phyloP scores from a whole-genome alignment of 2,113 vertebrate species.

The Alces alces region DNA sequence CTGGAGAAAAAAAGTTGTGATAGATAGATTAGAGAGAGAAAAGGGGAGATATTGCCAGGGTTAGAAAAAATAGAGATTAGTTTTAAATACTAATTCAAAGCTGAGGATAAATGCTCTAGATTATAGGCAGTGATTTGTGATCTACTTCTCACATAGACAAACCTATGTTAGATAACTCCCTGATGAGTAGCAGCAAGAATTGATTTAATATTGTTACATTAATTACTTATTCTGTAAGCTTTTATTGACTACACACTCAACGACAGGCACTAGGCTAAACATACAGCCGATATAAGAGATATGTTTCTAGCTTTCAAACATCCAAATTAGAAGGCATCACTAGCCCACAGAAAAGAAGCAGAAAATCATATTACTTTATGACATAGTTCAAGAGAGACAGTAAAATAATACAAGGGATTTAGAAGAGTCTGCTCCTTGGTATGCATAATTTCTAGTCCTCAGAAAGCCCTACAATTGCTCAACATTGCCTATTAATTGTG shows the following conservation, averaged over 20 bases:
- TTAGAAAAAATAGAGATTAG: neutral
- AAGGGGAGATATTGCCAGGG: neutral
- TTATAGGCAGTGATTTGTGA: neutral
- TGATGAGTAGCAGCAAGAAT: neutral
- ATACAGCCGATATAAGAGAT: neutral
- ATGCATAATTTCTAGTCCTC: neutral
- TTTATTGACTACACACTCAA: neutral
- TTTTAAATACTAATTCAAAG: neutral
- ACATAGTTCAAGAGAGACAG: neutral
- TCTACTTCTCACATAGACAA: neutral
- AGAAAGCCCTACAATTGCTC: neutral
- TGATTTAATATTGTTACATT: neutral
- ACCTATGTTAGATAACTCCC: neutral
- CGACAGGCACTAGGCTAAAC: neutral
- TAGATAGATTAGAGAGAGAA: neutral
- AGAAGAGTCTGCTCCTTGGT: neutral
- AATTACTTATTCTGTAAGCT: neutral
- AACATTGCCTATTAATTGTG: neutral
- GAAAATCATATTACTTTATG: neutral
- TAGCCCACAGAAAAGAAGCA: neutral
- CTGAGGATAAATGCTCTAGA: neutral
- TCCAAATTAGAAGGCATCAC: neutral
- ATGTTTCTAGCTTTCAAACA: neutral
- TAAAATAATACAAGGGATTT: neutral
- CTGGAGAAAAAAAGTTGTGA: neutral